Percentiles rank a stretch among this genome's conserved stretches.
phyloP scores from a whole-genome alignment of 2,888 invertebrate species.

The Drosophila sordidula region DNA sequence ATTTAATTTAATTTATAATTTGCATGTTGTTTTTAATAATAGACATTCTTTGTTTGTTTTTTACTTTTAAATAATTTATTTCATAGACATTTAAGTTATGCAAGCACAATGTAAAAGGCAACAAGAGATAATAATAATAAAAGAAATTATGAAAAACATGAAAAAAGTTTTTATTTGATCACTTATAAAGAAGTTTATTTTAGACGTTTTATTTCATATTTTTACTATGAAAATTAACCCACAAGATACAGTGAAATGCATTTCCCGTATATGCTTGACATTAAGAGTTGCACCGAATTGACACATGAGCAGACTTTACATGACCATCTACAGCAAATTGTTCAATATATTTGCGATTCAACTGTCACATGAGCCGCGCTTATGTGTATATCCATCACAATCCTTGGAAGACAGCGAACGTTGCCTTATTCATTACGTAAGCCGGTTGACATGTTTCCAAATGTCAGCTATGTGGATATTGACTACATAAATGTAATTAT shows the following conservation, averaged over 20 bases:
- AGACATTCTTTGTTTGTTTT: conserved; percentile 69
- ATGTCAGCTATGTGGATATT: conserved; percentile 61
- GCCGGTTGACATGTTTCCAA: conserved; percentile 66
- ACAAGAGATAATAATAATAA: conserved; percentile 27
- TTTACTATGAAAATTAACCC: conserved; percentile 7
- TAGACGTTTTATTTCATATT: too few relatives aligned
- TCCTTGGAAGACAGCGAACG: conserved; percentile 56
- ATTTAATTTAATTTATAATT: conserved; percentile 39
- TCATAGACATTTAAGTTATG: conserved; percentile 35
- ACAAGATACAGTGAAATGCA: conserved; percentile 7
- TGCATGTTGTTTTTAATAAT: conserved; percentile 57
- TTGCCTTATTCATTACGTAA: conserved; percentile 72
- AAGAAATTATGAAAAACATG: conserved; percentile 13
- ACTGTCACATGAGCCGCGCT: conserved; percentile 59
- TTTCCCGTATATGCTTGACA: conserved; percentile 26
- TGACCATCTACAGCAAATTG: conserved; percentile 72
- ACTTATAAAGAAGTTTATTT: too few relatives aligned
- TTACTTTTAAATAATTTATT: conserved; percentile 77
- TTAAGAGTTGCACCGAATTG: conserved; percentile 54
- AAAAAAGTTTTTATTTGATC: too few relatives aligned
- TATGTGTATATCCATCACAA: conserved; percentile 77
- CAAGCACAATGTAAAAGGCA: conserved; percentile 40
- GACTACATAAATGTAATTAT: conserved; percentile 75
- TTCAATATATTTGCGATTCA: conserved; percentile 70
- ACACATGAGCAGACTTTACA: conserved; percentile 71